Percentiles rank a stretch among this genome's conserved stretches.
phyloP scores from a whole-genome alignment of 2,113 vertebrate species.

The Pedetes capensis region DNA sequence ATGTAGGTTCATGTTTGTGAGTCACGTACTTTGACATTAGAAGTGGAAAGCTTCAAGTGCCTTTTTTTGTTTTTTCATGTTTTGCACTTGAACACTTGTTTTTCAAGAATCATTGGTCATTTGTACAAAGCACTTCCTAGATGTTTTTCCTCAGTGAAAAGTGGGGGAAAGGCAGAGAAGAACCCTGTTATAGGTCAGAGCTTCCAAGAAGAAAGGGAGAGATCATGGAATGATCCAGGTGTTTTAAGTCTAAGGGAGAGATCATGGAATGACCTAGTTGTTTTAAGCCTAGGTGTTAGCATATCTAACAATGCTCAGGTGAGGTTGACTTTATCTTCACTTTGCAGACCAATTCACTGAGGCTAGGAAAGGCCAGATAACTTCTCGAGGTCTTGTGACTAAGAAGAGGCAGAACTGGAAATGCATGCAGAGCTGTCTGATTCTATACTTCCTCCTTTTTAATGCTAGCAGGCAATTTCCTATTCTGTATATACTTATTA shows the following conservation, averaged over 20 bases:
- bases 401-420: neutral
- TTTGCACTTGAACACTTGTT: neutral
- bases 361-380: neutral
- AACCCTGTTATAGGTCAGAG: no score
- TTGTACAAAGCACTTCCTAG: neutral
- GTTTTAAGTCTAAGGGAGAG: neutral
- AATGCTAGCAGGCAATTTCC: neutral
- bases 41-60: neutral
- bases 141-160: neutral
- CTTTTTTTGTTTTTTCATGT: no score
- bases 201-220: neutral
- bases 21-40: neutral
- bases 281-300: neutral
- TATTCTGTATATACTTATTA: neutral
- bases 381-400: neutral
- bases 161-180: neutral
- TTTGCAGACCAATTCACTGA: neutral
- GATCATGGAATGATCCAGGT: no score
- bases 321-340: neutral
- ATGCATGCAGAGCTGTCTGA: neutral
- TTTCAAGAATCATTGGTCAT: neutral
- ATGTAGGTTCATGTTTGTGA: neutral
- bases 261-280: neutral
- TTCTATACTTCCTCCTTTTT: neutral
- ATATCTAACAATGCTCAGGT: neutral